Evolutionary conservation across 2,888 invertebrate genomes (phyloP).

Genomic region (Petrolisthes cinctipes): DNA sequence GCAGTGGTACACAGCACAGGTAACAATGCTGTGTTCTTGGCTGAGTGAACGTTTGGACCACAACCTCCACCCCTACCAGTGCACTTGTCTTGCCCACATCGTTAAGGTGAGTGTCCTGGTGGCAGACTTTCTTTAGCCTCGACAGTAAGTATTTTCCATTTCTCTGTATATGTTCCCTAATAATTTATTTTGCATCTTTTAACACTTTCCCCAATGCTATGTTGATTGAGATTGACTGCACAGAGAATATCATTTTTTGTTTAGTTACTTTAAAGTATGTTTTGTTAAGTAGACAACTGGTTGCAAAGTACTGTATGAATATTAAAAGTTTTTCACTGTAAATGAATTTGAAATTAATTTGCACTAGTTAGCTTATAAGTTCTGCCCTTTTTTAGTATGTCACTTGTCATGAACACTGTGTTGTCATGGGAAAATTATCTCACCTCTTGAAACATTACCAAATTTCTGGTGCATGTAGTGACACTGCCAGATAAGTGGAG

Average conservation of each 20-base stretch:
- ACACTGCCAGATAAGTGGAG: background rate
- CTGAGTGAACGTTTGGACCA: constrained; percentile 91
- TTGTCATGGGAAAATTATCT: constrained; percentile 42
- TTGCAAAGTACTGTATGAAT: constrained; percentile 36
- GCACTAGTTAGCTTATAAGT: constrained; percentile 41
- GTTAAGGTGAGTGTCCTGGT: constrained; percentile 79
- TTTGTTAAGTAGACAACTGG: constrained; percentile 50
- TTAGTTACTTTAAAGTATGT: constrained; percentile 23
- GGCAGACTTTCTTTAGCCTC: background rate
- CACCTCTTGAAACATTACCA: background rate
- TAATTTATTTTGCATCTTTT: constrained; percentile 48
- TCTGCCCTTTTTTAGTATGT: constrained; percentile 47
- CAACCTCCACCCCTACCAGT: constrained; percentile 95
- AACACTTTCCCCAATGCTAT: constrained; percentile 42
- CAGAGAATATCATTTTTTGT: constrained; percentile 38
- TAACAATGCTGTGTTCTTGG: constrained; percentile 94
- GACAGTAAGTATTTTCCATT: constrained; percentile 47
- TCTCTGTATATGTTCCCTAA: constrained; percentile 47
- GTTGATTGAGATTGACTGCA: constrained; percentile 51
- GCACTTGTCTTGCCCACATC: constrained; percentile 95
- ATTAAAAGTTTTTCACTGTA: constrained; percentile 35
- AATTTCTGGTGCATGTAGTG: background rate
- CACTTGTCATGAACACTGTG: constrained; percentile 21
- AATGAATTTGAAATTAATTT: constrained; percentile 40
- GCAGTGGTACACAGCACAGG: constrained; percentile 92